Evolutionary conservation across 2,113 vertebrate species (phyloP).

Genomic region (Nasalis larvatus): DNA sequence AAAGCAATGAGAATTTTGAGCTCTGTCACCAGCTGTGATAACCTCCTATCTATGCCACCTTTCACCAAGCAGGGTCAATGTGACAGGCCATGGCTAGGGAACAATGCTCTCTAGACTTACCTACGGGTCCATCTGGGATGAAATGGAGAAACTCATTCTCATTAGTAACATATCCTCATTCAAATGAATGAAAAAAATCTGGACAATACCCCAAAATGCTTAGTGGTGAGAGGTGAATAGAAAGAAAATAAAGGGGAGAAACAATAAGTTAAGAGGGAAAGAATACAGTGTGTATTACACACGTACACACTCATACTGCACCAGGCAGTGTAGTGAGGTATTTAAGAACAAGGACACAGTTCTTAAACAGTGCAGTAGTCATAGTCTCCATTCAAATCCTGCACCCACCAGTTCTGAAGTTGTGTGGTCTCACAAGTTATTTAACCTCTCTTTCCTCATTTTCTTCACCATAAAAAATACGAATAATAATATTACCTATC

Average conservation of each 20-base stretch:
- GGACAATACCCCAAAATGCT: background rate
- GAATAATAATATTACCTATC: background rate
- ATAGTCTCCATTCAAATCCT: background rate
- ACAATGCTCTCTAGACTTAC: background rate
- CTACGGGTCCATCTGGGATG: background rate
- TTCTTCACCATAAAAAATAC: background rate
- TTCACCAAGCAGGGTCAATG: background rate
- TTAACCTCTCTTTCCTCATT: background rate
- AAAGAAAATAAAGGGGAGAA: background rate
- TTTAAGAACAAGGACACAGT: background rate
- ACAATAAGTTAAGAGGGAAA: background rate
- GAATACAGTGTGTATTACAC: background rate
- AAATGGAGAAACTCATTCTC: background rate
- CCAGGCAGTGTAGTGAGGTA: accelerated
- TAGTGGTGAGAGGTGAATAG: background rate
- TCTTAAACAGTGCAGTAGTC: background rate
- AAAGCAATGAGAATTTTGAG: background rate
- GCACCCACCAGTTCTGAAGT: background rate
- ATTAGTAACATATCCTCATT: background rate
- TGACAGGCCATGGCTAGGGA: background rate
- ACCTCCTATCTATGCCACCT: background rate
- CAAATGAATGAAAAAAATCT: background rate
- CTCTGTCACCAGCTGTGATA: background rate
- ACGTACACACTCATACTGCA: background rate
- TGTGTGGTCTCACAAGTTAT: background rate